Evolutionary conservation across 2,113 vertebrate genomes (phyloP), one percentile per base, ranked within the genome.

Genomic region (Oncorhynchus tshawytscha): DNA sequence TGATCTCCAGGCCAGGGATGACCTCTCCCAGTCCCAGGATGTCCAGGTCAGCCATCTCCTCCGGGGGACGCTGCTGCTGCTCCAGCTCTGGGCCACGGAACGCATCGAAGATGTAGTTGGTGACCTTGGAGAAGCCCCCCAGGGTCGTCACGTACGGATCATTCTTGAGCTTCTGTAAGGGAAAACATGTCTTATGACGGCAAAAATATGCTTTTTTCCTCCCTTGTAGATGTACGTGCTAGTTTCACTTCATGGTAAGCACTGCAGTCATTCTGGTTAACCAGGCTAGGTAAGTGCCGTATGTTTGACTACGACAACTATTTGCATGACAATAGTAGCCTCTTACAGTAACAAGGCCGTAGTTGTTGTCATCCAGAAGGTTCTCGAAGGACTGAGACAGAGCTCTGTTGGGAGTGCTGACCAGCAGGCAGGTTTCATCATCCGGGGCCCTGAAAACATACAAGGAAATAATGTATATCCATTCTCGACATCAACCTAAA

Each of bases 301-400:
- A 11, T 45, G 39, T 11, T 8, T 39, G 7, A 39, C 39, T 9
- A 11, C 3, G 51, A 54, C 51, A 54, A 16, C 15, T 16, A 16
- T 16, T 51, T 51, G 49, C 15, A 39, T 31, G 25, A 67, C 27
- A 3, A 67, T 20, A 20, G 16, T 31, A 39, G 5, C 29, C 27
- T 27, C 66, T 68, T 75, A 59, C 24, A 5, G 54, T 22, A 67
- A 98, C 88, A 64, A 97, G 90, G 75, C 95, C 94, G 82, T 94
- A 96, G 62, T 94, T 94, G 84, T 96, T 90, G 83, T 99, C 98
- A 75, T 99, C 97, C 81, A 97, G 92, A 70, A 99, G 96, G 89
- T 99, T 98, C 94, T 99, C 98, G 85, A 99, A 99, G 82, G 98
- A 99, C 88, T 98, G 97, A 48, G 96, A 97, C 84, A 97, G 93